phyloP scores from a whole-genome alignment of 2,888 invertebrate genomes.

The Pammene aurita region DNA sequence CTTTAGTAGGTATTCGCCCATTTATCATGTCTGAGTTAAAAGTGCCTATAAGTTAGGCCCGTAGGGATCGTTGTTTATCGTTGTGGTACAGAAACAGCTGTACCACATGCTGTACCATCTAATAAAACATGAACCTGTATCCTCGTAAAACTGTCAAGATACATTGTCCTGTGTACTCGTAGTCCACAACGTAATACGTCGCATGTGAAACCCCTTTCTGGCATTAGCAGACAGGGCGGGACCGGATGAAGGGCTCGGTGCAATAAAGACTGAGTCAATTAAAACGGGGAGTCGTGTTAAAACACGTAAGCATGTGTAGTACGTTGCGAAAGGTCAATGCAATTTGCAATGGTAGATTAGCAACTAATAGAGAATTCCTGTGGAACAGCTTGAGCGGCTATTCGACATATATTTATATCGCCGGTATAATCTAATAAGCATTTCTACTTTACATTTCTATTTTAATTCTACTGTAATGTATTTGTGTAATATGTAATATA shows the following conservation, averaged over 20 bases:
- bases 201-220: conserved; percentile 52
- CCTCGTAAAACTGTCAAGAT: conserved; percentile 42
- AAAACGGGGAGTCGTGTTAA: conserved; percentile 27
- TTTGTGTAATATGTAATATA: too few relatives aligned
- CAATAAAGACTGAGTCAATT: conserved; percentile 37
- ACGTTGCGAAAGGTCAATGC: conserved; percentile 25
- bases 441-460: not conserved
- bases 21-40: too few relatives aligned
- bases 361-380: conserved; percentile 13
- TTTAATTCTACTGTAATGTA: not conserved
- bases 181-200: conserved; percentile 48
- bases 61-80: not conserved
- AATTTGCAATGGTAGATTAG: conserved; percentile 24
- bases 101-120: not conserved
- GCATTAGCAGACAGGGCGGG: conserved; percentile 67
- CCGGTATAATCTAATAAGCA: not conserved
- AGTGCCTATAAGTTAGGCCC: too few relatives aligned
- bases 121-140: conserved; percentile 20
- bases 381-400: not conserved
- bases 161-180: conserved; percentile 12
- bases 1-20: too few relatives aligned
- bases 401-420: conserved; percentile 13
- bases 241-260: conserved; percentile 61
- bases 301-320: conserved; percentile 13
- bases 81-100: not conserved